Evolutionary conservation across 2,888 invertebrate species (phyloP), one percentile per base, ranked within the genome.

Genomic region (Epistrophe grossulariae): DNA sequence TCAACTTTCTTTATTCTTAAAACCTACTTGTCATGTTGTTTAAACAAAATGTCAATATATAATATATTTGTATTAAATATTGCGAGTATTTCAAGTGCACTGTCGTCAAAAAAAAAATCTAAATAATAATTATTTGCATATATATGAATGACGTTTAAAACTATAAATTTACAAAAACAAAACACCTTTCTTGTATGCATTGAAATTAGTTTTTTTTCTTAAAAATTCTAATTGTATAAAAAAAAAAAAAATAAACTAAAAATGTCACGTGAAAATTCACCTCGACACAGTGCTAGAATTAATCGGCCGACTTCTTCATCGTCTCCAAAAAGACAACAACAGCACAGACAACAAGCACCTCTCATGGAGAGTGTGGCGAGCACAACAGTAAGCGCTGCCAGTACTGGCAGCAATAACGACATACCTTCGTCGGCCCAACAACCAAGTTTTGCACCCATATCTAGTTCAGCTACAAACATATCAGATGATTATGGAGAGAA

Each of bases 211-310:
- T 64, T 45, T 64, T 45, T 68, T 59, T 55, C 31, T 28, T n/a
- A 55, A 79, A 40, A 50, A 62, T 50, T 66, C n/a, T 11, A 60
- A 50, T 60, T 59, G 24, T 66, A 2, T 28, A 55, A 59, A 72
- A 82, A 73, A 76, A 76, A 66, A 24, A 80, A 76, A 35, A 85
- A 76, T 19, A 78, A 85, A 77, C 57, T 81, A 43, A 89, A 90
- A 89, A 91, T 92, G 91, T 92, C 92, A 88, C 92, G 92, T 88
- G 92, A 92, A 91, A 92, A 91, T 85, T 92, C 93, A 76, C 92
- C 92, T 84, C 93, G 92, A 57, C 92, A 92, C 89, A 92, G 92
- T 82, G 89, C 90, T 72, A 88, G 84, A 81, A 55, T 85, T 28
- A 85, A 74, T 66, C 78, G 82, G 48, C 78, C 85, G 43, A 71